Evolutionary conservation across 2,888 invertebrate genomes (phyloP).

Genomic region (Dynastes tityus): DNA sequence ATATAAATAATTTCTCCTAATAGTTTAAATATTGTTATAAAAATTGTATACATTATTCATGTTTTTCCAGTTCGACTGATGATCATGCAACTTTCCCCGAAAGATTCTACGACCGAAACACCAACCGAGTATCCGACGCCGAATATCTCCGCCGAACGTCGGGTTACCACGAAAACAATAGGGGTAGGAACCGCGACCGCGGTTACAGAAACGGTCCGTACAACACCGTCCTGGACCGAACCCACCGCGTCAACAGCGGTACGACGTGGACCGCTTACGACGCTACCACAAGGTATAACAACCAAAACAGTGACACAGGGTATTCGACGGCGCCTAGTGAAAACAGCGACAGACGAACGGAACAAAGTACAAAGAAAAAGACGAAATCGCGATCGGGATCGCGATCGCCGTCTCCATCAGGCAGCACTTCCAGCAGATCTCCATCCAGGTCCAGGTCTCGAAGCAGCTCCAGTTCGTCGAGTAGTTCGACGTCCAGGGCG

Average conservation of each 20-base stretch:
- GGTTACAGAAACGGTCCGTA: conserved; percentile 71
- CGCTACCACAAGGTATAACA: conserved; percentile 53
- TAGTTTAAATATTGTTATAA: no score
- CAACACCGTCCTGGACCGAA: conserved; percentile 65
- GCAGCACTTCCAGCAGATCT: conserved; percentile 74
- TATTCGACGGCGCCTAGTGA: conserved; percentile 67
- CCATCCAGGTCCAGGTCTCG: conserved; percentile 72
- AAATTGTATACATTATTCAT: neutral
- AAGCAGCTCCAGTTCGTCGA: conserved; percentile 74
- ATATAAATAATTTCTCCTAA: no score
- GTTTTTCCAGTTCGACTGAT: conserved; percentile 70
- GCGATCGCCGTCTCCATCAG: conserved; percentile 72
- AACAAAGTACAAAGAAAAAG: conserved; percentile 67
- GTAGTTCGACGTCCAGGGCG: conserved; percentile 78
- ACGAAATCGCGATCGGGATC: conserved; percentile 71
- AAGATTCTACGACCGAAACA: conserved; percentile 73
- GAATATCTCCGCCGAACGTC: conserved; percentile 66
- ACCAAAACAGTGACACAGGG: conserved; percentile 64
- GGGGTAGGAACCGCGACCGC: conserved; percentile 69
- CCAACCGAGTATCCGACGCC: conserved; percentile 61
- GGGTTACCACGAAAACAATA: conserved; percentile 69
- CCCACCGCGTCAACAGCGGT: conserved; percentile 59
- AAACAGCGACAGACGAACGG: conserved; percentile 60
- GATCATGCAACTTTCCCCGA: conserved; percentile 72
- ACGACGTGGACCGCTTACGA: conserved; percentile 55